These are phyloP conservation scores for Myripristis murdjan DNA, from an alignment of 2,797 vertebrate genomes.

Conservation along the genomic window DNA sequence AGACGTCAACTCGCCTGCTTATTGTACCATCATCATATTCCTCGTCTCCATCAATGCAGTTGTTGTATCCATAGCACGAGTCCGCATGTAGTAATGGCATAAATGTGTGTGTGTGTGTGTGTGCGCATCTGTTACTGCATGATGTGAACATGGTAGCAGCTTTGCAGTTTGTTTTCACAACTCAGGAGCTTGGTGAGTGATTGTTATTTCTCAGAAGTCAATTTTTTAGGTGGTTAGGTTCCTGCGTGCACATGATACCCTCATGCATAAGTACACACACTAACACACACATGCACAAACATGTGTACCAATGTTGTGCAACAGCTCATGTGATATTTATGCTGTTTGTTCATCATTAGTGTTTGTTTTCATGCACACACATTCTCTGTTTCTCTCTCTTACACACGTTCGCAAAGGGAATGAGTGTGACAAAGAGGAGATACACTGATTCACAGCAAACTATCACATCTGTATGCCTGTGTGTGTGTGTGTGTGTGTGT, in stretches of 20 bases:
- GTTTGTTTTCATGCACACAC: slow-evolving; percentile 18
- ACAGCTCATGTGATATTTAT: no score
- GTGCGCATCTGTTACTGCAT: slow-evolving; percentile 12
- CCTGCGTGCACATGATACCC: no score
- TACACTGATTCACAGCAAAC: slow-evolving; percentile 35
- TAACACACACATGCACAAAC: background rate
- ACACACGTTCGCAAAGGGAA: slow-evolving; percentile 4
- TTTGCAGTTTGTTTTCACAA: slow-evolving; percentile 19
- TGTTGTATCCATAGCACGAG: background rate
- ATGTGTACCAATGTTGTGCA: background rate
- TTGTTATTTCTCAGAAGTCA: slow-evolving; percentile 23
- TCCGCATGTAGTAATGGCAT: background rate
- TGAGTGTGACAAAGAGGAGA: slow-evolving; percentile 2
- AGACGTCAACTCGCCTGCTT: background rate
- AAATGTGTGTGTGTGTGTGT: slow-evolving; percentile 3
- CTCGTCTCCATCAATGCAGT: background rate
- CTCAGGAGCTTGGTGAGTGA: slow-evolving; percentile 13
- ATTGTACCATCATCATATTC: background rate
- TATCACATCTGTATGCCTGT: slow-evolving; percentile 27
- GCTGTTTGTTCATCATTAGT: no score
- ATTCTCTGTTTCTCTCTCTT: slow-evolving; percentile 18
- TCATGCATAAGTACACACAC: background rate
- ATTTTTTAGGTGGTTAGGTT: slow-evolving; percentile 22
- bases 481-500: background rate
- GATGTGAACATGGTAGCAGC: slow-evolving; percentile 9